Evolutionary conservation across 53 echinoderm and acorn worm genomes (phyloP).

Genomic region (Luidia sarsii): DNA sequence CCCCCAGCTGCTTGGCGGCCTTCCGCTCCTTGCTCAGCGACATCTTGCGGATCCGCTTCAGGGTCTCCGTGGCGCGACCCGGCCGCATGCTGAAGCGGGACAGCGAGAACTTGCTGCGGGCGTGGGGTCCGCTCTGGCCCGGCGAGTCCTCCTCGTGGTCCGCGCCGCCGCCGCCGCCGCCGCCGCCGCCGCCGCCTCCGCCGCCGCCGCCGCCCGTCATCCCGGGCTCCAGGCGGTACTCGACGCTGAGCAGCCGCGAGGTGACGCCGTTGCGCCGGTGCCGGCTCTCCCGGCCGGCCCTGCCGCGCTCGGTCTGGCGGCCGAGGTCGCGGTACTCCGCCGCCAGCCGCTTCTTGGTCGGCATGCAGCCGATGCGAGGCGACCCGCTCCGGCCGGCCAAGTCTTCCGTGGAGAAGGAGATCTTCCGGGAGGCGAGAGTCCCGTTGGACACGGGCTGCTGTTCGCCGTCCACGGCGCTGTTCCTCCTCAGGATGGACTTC

Average conservation of each 20-base stretch:
- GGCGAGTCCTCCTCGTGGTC: background rate
- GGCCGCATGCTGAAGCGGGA: slow-evolving; percentile 80
- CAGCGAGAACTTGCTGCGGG: slow-evolving; percentile 61
- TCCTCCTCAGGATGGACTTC: slow-evolving; percentile 62
- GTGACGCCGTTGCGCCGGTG: slow-evolving; percentile 49
- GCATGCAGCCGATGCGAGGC: background rate
- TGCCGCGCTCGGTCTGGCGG: background rate
- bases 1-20: slow-evolving; percentile 91
- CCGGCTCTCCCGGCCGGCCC: slow-evolving; percentile 4
- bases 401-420: slow-evolving; percentile 76
- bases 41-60: slow-evolving; percentile 76
- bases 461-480: slow-evolving; percentile 49
- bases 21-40: slow-evolving; percentile 88
- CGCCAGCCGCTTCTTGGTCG: slow-evolving; percentile 23
- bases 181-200: background rate
- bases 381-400: slow-evolving; percentile 12
- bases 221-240: slow-evolving; percentile 8
- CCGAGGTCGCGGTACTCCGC: background rate
- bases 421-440: slow-evolving; percentile 58
- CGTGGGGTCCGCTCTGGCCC: background rate
- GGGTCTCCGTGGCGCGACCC: slow-evolving; percentile 73
- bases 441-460: slow-evolving; percentile 42
- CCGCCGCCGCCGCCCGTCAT: background rate
- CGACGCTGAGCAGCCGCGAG: slow-evolving; percentile 44
- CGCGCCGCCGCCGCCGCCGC: background rate